Base-by-base conservation (phyloP, 1,140 invertebrate species). In the Drosophila elegans region DNA sequence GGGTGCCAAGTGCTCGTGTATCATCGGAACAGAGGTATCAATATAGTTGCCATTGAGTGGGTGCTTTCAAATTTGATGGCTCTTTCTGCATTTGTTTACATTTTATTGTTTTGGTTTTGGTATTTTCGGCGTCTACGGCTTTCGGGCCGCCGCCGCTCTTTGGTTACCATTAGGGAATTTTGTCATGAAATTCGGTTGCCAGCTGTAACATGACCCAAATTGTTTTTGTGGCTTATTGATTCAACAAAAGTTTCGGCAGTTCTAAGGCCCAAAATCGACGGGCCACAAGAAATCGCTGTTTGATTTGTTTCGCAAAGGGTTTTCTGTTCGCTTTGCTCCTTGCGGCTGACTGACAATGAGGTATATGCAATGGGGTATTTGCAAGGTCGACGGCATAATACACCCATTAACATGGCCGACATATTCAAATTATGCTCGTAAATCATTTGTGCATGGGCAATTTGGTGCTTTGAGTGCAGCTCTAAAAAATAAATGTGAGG, bases 181-280 rank as follows among this genome's bases (percentile, higher is more conserved):
- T 91, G 90, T 91, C 90, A 90, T 91, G 90, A 85, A 91, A 69
- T 77, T 63, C 74, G 64, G 62, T 82, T 67, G 77, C 74, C 64
- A 68, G 60, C 62, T 91, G 90, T 75, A 91, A 91, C 86, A 76
- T 89, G 90, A 91, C 80, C 90, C 75, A 86, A 91, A 90, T 91
- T 76, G 80, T 83, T 78, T 78, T 81, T 80, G 74, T 91, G 74
- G 79, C 84, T 91, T 91, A 91, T 91, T 91, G 90, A 91, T 91
- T 91, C 83, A 91, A 91, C 90, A 91, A 91, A 91, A 77, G 78
- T 82, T 69, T 74, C 69, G 77, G 68, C 77, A 75, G 61, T 78
- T 86, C 83, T 86, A 86, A 86, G 66, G 56, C 63, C 56, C 63
- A 27, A 71, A 69, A 55, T 71, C 67, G 67, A 48, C 59, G 38